Percentiles rank a stretch among this genome's conserved stretches.
Conservation (phyloP, 2,113 vertebrate species). For the Sander lucioperca region DNA sequence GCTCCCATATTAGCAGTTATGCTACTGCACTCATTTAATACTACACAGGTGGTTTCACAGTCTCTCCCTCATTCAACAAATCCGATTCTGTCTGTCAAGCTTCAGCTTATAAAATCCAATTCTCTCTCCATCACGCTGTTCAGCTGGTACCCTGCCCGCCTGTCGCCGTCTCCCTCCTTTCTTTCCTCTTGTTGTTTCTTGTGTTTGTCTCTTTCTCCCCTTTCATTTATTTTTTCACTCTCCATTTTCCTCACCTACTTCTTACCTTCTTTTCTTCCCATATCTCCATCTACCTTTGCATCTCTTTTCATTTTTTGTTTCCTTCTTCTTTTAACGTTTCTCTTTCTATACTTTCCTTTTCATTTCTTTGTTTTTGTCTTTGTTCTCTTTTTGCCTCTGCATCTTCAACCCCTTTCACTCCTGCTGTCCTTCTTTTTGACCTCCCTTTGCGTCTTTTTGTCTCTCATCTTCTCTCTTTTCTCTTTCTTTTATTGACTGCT, state of each 20-base stretch:
- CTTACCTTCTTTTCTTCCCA: not conserved
- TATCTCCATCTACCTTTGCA: not conserved
- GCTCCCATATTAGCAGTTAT: constrained; percentile 45
- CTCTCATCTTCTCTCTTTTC: not conserved
- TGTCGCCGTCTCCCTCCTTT: not conserved
- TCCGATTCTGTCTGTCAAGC: constrained; percentile 36
- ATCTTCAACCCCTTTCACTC: not conserved
- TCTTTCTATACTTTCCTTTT: not conserved
- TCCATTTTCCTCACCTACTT: not conserved
- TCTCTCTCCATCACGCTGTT: constrained; percentile 26
- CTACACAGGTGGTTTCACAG: constrained; percentile 53
- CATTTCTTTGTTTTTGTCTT: not conserved
- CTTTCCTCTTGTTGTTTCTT: not conserved
- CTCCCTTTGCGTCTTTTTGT: not conserved
- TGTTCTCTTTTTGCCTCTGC: not conserved
- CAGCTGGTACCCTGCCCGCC: not conserved
- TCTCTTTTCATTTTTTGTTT: not conserved
- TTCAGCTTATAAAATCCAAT: constrained; percentile 12
- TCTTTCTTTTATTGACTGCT: not conserved
- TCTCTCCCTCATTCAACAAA: constrained; percentile 36
- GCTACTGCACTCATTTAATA: constrained; percentile 41
- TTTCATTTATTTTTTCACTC: not conserved
- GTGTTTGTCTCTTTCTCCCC: not conserved
- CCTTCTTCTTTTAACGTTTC: not conserved
- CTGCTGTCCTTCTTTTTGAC: not conserved